A percentile compares a stretch with the other conserved stretches of the same genome.
Conservation (phyloP, 2,797 vertebrate genomes). For the Gambelia wislizenii region DNA sequence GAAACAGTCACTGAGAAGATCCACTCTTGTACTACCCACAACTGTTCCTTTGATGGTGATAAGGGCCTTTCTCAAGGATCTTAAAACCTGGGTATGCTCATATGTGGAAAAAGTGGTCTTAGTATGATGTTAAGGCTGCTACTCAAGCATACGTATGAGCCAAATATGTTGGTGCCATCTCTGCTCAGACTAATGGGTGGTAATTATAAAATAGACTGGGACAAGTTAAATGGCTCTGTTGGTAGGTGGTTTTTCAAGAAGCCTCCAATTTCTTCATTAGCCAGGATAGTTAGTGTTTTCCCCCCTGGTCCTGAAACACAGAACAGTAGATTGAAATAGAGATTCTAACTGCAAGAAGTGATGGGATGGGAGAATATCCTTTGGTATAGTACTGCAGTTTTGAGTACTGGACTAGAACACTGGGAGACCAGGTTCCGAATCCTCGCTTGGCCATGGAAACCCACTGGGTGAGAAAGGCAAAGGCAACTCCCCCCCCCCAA, state of each 20-base stretch:
- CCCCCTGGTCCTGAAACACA: background rate
- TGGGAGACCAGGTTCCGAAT: no score
- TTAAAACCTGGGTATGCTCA: background rate
- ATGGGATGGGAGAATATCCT: background rate
- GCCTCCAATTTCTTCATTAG: background rate
- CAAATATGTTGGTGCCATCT: background rate
- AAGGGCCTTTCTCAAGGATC: background rate
- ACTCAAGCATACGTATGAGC: background rate
- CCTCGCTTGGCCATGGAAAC: no score
- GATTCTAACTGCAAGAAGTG: background rate
- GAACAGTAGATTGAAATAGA: background rate
- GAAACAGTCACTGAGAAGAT: background rate
- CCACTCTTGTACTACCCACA: background rate
- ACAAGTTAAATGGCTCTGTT: background rate
- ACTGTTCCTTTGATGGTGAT: background rate
- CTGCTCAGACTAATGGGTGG: background rate
- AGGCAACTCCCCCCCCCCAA: no score
- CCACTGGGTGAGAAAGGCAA: no score
- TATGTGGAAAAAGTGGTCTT: background rate
- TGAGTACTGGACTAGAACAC: no score
- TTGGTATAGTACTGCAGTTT: no score
- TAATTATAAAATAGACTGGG: background rate
- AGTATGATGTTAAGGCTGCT: background rate
- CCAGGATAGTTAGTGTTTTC: background rate
- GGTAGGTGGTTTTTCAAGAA: background rate